These are phyloP conservation scores for Chirona hameri DNA, from an alignment of 2,888 invertebrate genomes.

Conservation along the genomic window DNA sequence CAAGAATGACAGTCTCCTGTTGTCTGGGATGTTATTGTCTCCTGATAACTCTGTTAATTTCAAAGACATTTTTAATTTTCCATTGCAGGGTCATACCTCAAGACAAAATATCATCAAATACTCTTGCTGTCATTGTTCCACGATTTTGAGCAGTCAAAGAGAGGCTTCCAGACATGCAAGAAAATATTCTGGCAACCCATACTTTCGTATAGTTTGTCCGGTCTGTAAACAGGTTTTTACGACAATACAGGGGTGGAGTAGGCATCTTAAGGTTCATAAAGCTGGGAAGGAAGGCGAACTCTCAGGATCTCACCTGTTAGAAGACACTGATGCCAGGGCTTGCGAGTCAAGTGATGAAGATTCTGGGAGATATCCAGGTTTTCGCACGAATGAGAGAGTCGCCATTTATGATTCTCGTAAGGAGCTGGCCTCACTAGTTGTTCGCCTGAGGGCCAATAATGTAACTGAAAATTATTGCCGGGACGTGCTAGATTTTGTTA, in stretches of 20 bases:
- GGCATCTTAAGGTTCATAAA: not conserved
- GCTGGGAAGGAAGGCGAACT: not conserved
- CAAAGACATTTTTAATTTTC: too few species aligned
- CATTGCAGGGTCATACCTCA: too few species aligned
- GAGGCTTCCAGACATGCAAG: not conserved
- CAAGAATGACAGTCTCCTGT: too few species aligned
- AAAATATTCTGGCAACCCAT: not conserved
- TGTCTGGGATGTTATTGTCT: too few species aligned
- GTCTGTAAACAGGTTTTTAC: not conserved
- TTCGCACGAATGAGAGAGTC: not conserved
- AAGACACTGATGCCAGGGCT: not conserved
- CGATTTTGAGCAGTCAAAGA: not conserved
- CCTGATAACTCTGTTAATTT: too few species aligned
- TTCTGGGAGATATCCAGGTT: not conserved
- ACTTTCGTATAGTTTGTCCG: not conserved
- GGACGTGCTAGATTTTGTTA: too few species aligned
- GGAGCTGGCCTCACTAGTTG: not conserved
- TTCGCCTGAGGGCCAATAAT: not conserved
- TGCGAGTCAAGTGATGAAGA: not conserved
- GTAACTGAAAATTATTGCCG: not conserved
- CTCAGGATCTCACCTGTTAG: not conserved
- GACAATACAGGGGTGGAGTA: not conserved
- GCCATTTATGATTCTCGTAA: not conserved
- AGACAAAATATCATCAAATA: not conserved
- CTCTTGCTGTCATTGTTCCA: not conserved